A percentile compares a stretch with the other conserved stretches of the same genome.
Evolutionary conservation across 2,113 vertebrate genomes (phyloP).

Genomic region (Otocyon megalotis): DNA sequence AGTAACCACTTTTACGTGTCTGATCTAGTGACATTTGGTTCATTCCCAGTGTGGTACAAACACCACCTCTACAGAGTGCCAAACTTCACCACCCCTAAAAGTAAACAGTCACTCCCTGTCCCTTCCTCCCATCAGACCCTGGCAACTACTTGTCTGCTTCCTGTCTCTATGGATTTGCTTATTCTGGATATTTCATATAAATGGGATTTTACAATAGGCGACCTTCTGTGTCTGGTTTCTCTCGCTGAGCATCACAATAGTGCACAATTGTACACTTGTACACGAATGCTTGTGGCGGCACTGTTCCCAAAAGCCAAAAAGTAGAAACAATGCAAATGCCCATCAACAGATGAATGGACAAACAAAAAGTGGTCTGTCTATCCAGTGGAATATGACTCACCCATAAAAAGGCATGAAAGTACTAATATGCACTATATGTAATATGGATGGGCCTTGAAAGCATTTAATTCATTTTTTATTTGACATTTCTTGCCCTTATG

Average conservation of each 20-base stretch:
- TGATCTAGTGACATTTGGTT: accelerated
- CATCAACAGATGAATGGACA: background rate
- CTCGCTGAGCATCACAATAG: background rate
- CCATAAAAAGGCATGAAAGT: background rate
- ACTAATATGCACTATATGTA: accelerated
- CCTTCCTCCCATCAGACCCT: background rate
- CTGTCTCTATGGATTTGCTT: background rate
- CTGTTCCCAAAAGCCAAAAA: background rate
- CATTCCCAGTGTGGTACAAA: accelerated
- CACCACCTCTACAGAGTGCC: background rate
- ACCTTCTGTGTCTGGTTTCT: background rate
- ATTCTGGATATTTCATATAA: background rate
- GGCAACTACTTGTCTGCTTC: background rate
- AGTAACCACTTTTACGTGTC: background rate
- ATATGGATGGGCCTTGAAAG: background rate
- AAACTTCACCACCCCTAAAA: background rate
- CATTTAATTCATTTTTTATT: background rate
- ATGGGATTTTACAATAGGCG: accelerated
- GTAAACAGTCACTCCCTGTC: background rate
- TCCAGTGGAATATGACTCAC: background rate
- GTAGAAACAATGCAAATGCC: background rate
- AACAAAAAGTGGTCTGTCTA: background rate
- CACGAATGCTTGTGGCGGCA: background rate
- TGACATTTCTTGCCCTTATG: background rate
- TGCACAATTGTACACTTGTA: too few species aligned